Conservation (phyloP, 2,888 invertebrate genomes). For the Hydriomena furcata region DNA sequence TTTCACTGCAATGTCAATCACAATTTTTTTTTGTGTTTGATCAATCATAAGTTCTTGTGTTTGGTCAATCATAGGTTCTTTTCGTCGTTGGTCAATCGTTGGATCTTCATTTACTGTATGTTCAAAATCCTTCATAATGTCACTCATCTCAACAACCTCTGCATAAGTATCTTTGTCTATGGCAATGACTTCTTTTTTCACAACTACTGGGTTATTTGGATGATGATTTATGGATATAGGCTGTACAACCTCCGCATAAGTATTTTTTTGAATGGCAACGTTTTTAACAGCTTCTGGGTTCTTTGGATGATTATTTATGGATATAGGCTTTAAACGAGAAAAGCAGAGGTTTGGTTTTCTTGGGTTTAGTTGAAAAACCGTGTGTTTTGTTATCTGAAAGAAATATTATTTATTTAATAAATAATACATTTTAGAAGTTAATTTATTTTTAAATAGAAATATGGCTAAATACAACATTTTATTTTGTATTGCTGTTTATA, state of each 20-base stretch:
- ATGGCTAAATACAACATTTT: no score
- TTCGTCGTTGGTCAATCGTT: background rate
- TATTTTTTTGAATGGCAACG: background rate
- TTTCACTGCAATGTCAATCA: no score
- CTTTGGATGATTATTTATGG: background rate
- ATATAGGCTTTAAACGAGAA: conserved; percentile 6
- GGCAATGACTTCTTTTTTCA: conserved; percentile 13
- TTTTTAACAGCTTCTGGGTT: background rate
- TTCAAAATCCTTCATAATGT: conserved; percentile 7
- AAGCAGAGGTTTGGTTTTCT: conserved; percentile 4
- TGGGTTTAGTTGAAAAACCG: conserved; percentile 1
- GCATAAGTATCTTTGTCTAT: conserved; percentile 9
- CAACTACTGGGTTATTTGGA: background rate
- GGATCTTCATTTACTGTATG: background rate
- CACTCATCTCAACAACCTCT: conserved; percentile 12
- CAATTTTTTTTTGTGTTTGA: no score
- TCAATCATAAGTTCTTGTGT: no score
- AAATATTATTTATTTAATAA: background rate
- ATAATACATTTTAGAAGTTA: no score
- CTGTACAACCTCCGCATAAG: conserved; percentile 17
- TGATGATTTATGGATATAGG: background rate
- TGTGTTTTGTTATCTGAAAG: conserved; percentile 10
- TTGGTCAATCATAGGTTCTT: no score
- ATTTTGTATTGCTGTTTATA: no score
- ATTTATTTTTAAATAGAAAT: no score